Evolutionary conservation across 2,888 invertebrate genomes (phyloP).

Genomic region (Candidula unifasciata): DNA sequence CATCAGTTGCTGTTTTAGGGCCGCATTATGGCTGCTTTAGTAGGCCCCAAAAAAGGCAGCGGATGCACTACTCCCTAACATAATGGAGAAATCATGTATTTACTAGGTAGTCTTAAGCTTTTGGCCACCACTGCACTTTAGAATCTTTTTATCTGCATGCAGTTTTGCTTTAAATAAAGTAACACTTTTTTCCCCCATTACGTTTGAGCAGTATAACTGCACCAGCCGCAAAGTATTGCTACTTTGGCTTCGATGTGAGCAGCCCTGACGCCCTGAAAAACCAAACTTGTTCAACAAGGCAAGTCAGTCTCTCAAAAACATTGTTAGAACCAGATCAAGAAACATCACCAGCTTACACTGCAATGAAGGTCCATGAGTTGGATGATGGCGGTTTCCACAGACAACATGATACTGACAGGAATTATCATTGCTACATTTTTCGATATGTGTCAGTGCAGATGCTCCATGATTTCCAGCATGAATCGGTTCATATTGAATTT

Average conservation of each 20-base stretch:
- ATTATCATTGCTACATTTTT: slow-evolving; percentile 44
- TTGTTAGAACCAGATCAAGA: slow-evolving; percentile 20
- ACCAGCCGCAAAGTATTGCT: slow-evolving; percentile 49
- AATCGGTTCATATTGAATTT: slow-evolving; percentile 43
- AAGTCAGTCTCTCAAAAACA: slow-evolving; percentile 25
- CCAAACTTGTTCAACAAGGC: slow-evolving; percentile 47
- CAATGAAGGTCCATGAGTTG: background rate
- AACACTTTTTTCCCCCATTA: background rate
- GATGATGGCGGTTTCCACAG: background rate
- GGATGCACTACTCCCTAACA: too few relatives aligned
- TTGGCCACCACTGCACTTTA: too few relatives aligned
- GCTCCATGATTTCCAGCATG: slow-evolving; percentile 34
- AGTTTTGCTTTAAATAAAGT: background rate
- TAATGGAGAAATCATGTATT: too few relatives aligned
- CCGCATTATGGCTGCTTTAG: too few relatives aligned
- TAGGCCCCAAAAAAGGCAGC: too few relatives aligned
- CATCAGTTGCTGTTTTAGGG: too few relatives aligned
- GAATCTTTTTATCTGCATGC: background rate
- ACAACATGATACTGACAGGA: background rate
- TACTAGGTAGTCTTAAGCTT: too few relatives aligned
- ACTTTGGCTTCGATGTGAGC: slow-evolving; percentile 49
- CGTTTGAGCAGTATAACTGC: background rate
- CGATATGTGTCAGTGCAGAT: slow-evolving; percentile 34
- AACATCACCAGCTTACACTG: background rate
- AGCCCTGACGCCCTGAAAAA: slow-evolving; percentile 36